Conservation (phyloP, 2,888 invertebrate genomes). For the Drepanosiphum platanoidis region DNA sequence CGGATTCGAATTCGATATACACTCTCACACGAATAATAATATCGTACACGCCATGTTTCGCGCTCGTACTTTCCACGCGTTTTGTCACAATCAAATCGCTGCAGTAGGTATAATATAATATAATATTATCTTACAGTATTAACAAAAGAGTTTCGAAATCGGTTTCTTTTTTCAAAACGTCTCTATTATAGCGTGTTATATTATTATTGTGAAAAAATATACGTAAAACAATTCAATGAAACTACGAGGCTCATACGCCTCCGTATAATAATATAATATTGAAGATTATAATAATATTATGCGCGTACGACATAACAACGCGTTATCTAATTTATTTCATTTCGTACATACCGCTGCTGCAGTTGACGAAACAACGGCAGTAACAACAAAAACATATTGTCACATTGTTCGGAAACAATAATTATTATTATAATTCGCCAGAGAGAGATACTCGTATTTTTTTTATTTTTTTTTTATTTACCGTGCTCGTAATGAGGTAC, state of each 20-base stretch:
- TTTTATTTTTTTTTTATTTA: background rate
- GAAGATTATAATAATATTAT: background rate
- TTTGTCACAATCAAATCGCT: background rate
- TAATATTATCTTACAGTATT: constrained; percentile 7
- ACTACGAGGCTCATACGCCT: constrained; percentile 15
- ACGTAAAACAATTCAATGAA: constrained; percentile 11
- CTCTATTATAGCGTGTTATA: background rate
- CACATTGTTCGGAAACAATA: constrained; percentile 21
- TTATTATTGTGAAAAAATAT: background rate
- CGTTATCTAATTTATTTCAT: background rate
- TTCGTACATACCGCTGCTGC: background rate
- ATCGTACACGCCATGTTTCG: background rate
- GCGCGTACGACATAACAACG: background rate
- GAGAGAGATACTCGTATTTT: no score
- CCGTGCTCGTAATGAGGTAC: background rate
- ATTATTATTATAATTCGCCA: background rate
- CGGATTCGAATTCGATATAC: constrained; percentile 24
- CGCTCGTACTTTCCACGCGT: background rate
- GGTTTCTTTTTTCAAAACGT: background rate
- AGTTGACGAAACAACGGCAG: background rate
- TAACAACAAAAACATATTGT: background rate
- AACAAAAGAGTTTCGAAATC: constrained; percentile 26
- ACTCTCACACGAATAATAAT: background rate
- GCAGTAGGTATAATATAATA: background rate
- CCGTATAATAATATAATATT: background rate